Base-by-base conservation (phyloP, 30 jellyfish, hydroid and myxozoan species). In the Phacellophora camtschatica region DNA sequence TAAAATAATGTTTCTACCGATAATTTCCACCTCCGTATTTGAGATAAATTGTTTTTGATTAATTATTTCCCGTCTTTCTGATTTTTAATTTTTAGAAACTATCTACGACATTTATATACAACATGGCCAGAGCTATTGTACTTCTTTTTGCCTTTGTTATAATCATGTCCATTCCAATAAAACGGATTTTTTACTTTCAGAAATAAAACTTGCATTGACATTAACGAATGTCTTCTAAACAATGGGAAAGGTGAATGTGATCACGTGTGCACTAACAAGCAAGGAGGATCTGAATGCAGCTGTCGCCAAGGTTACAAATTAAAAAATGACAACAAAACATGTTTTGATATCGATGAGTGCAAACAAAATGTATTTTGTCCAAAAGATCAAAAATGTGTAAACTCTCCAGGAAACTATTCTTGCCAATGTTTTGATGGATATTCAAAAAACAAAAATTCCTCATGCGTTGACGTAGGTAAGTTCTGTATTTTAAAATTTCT, bases 181-280 rank as follows among this genome's bases (percentile, higher is more conserved):
- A n/a, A n/a, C n/a, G n/a, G n/a, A 11, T 58, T 36, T n/a, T 18
- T 24, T 23, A 42, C 31, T 24, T 25, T 13, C 56, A 76, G 88
- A 46, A 76, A 76, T 76, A 18, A 78, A 7, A 76, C 88, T 12
- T 76, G 88, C 28, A 62, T 58, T n/a, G 88, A 76, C 63, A 43
- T 76, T 7, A 58, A 76, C 31, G 88, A 76, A 32, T 76, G 88
- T 59, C 22, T 22, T 20, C 18, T 37, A 58, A 76, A 76, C 80
- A 76, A 58, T 57, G 79, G 79, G 11, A 76, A 20, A n/a, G 88
- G 88, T 30, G 79, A 78, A 33, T 76, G 88, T 58, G 81, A 76
- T 34, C 88, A 76, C 58, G 11, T 32, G 2, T 76, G 88, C 74
- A 34, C 57, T 49, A 76, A 76, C 59, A 35, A 18, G 61, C 57